Base-by-base conservation (phyloP, 2,797 vertebrate genomes). In the Gallirallus australis region DNA sequence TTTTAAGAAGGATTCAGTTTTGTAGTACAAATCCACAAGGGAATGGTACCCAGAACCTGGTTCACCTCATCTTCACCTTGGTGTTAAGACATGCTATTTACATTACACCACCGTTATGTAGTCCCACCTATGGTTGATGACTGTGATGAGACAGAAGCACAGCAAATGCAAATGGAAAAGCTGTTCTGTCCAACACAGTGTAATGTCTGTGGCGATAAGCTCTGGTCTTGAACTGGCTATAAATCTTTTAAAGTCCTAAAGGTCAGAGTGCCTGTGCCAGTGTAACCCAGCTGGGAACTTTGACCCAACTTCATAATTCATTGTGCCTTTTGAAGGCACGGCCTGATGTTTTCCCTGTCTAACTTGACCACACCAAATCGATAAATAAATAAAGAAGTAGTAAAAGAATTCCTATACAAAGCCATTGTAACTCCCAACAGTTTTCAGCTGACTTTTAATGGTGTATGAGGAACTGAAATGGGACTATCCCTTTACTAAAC, bases 61-160 rank as follows among this genome's bases (percentile, higher is more conserved):
- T 57, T 89, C 28, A 45, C 20, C n/a, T 13, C 39, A 23, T 45
- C 48, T 71, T 66, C 17, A 20, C 48, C 53, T 37, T 20, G 18
- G 9, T 19, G 8, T 30, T 53, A 60, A n/a, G 47, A 60, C 11
- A 16, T 27, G 10, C 9, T 79, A 1, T 42, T 61, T 80, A 39
- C 24, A 14, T 73, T 42, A 12, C 6, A 56, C 10, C 28, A n/a
- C 17, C 6, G 3, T 71, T 53, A 16, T 0, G 0, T 9, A 20
- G 30, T 63, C 56, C 31, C 5, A 7, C 1, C 0, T 21, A 11
- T 4, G 17, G 12, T 3, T 69, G 39, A 31, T 9, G 70, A 2
- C 5, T 8, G 6, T 59, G 60, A 35, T n/a, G 21, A 86, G 11
- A 20, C 1, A 69, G 33, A 45, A 76, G 35, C n/a, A 75, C n/a